Percentiles rank a stretch among this genome's conserved stretches.
Conservation (phyloP, 2,113 vertebrate species). For the Pogonocichla stellata region DNA sequence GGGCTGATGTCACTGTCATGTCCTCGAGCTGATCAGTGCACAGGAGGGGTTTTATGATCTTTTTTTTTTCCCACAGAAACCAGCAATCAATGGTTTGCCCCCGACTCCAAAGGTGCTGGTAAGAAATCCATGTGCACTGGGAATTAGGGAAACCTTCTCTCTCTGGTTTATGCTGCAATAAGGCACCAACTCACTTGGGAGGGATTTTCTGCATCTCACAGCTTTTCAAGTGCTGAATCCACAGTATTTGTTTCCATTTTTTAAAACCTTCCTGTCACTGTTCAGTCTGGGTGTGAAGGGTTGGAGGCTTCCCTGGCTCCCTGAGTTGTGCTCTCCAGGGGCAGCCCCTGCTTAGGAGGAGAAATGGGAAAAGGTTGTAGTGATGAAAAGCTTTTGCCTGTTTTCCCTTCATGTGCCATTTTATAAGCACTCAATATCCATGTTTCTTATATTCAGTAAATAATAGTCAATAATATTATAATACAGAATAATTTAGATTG, state of each 20-base stretch:
- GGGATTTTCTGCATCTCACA: neutral
- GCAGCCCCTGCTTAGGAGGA: neutral
- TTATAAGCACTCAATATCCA: neutral
- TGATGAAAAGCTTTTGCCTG: neutral
- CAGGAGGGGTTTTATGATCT: neutral
- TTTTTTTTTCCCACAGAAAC: conserved; percentile 79
- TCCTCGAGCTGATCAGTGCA: neutral
- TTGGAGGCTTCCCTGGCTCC: neutral
- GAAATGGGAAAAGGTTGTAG: neutral
- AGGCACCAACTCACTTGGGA: neutral
- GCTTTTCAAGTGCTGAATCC: neutral
- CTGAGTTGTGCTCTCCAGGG: neutral
- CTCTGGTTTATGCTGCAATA: neutral
- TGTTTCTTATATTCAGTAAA: neutral
- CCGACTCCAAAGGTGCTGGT: conserved; percentile 98
- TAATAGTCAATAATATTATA: accelerated
- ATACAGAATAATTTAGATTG: neutral
- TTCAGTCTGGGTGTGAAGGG: neutral
- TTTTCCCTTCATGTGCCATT: neutral
- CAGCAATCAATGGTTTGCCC: conserved; percentile 94
- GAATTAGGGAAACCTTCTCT: neutral
- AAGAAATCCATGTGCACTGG: conserved; percentile 62
- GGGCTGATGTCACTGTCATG: neutral
- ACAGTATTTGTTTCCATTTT: neutral
- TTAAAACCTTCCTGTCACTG: neutral